A percentile compares a stretch with the other conserved stretches of the same genome.
Conservation (phyloP, 2,888 invertebrate genomes). For the Lithodes maja region DNA sequence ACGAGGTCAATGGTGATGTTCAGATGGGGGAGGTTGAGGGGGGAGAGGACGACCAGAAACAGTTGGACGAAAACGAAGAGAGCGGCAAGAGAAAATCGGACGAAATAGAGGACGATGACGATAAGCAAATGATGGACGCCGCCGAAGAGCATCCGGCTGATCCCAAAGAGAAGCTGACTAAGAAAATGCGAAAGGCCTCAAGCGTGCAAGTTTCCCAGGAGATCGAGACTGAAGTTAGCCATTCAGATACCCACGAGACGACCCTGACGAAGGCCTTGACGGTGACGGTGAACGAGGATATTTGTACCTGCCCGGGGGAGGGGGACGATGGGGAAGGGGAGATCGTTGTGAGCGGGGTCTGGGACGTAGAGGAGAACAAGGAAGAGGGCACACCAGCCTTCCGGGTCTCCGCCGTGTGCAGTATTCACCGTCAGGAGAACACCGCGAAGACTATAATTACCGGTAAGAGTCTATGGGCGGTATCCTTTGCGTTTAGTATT, state of each 20-base stretch:
- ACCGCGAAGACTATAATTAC: constrained; percentile 44
- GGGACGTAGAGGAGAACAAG: constrained; percentile 27
- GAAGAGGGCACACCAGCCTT: constrained; percentile 26
- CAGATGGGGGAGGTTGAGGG: not conserved
- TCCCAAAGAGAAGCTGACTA: not conserved
- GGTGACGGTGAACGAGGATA: constrained; percentile 41
- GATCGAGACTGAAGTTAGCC: constrained; percentile 19
- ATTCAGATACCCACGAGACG: constrained; percentile 33
- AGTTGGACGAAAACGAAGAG: not conserved
- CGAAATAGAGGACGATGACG: not conserved
- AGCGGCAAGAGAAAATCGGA: not conserved
- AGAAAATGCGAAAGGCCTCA: constrained; percentile 11
- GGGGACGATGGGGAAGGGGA: constrained; percentile 1
- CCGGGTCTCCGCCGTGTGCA: constrained; percentile 43
- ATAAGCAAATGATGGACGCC: not conserved
- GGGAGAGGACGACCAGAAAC: not conserved
- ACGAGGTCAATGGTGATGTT: not conserved
- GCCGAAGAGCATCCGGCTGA: not conserved
- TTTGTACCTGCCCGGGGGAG: constrained; percentile 10
- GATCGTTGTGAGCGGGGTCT: constrained; percentile 13
- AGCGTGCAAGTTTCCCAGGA: constrained; percentile 15
- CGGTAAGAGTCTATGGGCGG: constrained; percentile 21
- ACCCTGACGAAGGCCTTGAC: constrained; percentile 28
- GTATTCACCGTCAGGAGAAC: constrained; percentile 49
- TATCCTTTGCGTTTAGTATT: too few relatives aligned